phyloP scores from a whole-genome alignment of 2,113 vertebrate species.

The Grammomys surdaster region DNA sequence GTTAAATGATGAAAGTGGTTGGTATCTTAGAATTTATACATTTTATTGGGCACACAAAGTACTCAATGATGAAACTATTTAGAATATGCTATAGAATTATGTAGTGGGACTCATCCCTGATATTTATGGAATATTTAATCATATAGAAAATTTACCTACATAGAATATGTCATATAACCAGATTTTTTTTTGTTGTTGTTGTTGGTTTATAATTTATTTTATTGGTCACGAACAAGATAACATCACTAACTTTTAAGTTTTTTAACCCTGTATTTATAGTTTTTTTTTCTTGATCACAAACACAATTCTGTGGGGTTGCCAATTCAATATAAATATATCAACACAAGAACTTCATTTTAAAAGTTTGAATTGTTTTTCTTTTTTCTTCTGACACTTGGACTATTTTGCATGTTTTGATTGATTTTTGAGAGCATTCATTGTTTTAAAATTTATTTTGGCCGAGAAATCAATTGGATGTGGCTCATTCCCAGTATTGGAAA shows the following conservation, averaged over 20 bases:
- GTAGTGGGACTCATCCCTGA: background rate
- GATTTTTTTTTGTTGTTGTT: background rate
- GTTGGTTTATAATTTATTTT: background rate
- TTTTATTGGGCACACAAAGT: constrained; percentile 1
- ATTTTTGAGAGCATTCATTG: background rate
- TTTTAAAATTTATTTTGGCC: background rate
- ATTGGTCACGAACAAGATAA: background rate
- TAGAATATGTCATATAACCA: background rate
- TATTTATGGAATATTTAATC: background rate
- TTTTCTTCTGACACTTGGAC: background rate
- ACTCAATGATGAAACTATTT: background rate
- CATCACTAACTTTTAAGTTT: background rate
- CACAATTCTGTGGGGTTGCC: background rate
- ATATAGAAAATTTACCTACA: background rate
- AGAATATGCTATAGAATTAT: background rate
- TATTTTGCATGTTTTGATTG: background rate
- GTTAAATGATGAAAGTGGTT: background rate
- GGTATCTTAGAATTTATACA: background rate
- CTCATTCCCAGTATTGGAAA: background rate
- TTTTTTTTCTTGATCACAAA: background rate
- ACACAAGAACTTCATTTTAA: background rate
- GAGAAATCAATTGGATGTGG: background rate
- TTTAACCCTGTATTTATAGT: background rate
- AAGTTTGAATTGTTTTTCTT: background rate
- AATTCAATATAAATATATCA: background rate